A percentile compares a stretch with the other conserved stretches of the same genome.
phyloP scores from a whole-genome alignment of 2,797 vertebrate species.

The Hyperoplus lanceolatus region DNA sequence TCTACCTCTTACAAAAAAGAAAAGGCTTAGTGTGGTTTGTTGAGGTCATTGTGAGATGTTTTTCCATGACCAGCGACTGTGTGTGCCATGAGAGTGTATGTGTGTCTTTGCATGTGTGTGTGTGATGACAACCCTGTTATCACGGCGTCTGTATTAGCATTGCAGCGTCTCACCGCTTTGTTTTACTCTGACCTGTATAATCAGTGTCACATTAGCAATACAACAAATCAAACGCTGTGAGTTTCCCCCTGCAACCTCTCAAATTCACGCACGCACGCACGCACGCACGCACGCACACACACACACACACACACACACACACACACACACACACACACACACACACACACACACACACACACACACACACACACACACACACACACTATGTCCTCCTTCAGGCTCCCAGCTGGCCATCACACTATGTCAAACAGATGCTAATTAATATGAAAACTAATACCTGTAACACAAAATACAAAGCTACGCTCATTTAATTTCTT shows the following conservation, averaged over 20 bases:
- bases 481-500: constrained; percentile 83
- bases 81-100: constrained; percentile 36
- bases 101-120: constrained; percentile 42
- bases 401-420: constrained; percentile 96
- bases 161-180: constrained; percentile 93
- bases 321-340: constrained; percentile 25
- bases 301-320: constrained; percentile 25
- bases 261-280: not conserved
- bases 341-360: constrained; percentile 21
- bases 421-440: constrained; percentile 98
- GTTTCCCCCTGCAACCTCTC: constrained; percentile 61
- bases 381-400: constrained; percentile 90
- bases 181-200: constrained; percentile 99
- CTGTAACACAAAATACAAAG: constrained; percentile 93
- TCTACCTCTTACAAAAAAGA: constrained; percentile 61
- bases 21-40: constrained; percentile 68
- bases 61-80: constrained; percentile 58
- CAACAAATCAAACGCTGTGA: constrained; percentile 95
- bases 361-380: constrained; percentile 34
- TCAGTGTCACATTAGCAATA: constrained; percentile 99
- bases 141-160: constrained; percentile 91
- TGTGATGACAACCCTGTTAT: constrained; percentile 75
- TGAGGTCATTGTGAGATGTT: constrained; percentile 77
- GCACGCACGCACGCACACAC: constrained; percentile 33
- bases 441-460: constrained; percentile 99